phyloP scores from a whole-genome alignment of 2,888 invertebrate genomes.

The Melanargia galathea region DNA sequence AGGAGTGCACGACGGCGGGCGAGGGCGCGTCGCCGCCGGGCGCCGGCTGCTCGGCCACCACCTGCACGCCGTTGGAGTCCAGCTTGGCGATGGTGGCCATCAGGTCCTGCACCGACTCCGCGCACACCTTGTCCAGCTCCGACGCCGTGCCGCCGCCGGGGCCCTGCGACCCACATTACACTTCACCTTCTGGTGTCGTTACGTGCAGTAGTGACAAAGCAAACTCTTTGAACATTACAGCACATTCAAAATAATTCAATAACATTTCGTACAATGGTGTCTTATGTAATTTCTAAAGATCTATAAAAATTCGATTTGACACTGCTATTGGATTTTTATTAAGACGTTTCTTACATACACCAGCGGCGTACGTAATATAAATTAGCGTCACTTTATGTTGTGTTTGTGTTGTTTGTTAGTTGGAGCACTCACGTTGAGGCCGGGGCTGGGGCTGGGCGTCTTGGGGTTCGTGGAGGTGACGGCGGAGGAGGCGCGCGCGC shows the following conservation, averaged over 20 bases:
- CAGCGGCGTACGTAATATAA: too few relatives aligned
- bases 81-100: constrained; percentile 94
- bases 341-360: too few relatives aligned
- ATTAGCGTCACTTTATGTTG: too few relatives aligned
- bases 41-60: constrained; percentile 72
- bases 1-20: constrained; percentile 88
- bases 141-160: constrained; percentile 55
- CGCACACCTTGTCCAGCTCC: constrained; percentile 90
- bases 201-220: background rate
- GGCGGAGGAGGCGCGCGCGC: constrained; percentile 55
- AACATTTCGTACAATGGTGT: too few relatives aligned
- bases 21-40: constrained; percentile 57
- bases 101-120: constrained; percentile 92
- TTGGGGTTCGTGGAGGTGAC: constrained; percentile 92
- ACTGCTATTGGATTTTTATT: too few relatives aligned
- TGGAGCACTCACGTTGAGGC: constrained; percentile 79
- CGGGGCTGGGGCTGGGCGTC: constrained; percentile 91
- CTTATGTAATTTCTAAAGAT: too few relatives aligned
- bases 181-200: background rate
- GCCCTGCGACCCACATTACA: constrained; percentile 1
- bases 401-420: too few relatives aligned
- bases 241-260: too few relatives aligned
- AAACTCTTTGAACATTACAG: background rate
- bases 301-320: too few relatives aligned
- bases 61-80: constrained; percentile 92